These are phyloP conservation scores for Catagonus wagneri DNA, from an alignment of 2,113 vertebrate species.

Conservation along the genomic window DNA sequence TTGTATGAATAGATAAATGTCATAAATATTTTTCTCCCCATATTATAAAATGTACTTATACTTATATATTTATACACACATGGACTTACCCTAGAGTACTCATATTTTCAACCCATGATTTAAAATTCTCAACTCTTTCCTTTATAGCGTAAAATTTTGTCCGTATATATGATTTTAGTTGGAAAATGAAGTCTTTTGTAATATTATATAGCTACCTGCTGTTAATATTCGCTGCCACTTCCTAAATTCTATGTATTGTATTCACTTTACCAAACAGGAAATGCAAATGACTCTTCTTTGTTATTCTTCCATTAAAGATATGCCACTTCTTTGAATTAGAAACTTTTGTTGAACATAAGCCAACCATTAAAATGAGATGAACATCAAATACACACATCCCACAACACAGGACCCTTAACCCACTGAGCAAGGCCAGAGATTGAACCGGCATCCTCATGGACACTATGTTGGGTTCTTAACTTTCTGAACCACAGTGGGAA, in stretches of 20 bases:
- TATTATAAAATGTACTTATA: background rate
- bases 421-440: too few relatives aligned
- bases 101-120: background rate
- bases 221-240: background rate
- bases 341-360: background rate
- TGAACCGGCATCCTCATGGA: too few relatives aligned
- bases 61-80: background rate
- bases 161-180: background rate
- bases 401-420: too few relatives aligned
- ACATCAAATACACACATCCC: background rate
- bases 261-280: constrained; percentile 50
- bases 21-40: background rate
- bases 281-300: background rate
- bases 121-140: background rate
- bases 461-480: too few relatives aligned
- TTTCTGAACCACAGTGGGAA: background rate
- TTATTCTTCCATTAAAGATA: constrained; percentile 52
- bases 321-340: background rate
- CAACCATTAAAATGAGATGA: constrained; percentile 15
- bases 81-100: background rate
- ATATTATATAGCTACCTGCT: background rate
- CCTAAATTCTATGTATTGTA: background rate
- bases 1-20: background rate
- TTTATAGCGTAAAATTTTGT: background rate
- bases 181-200: background rate